phyloP scores from a whole-genome alignment of 2,797 vertebrate genomes.

The Pygocentrus nattereri region DNA sequence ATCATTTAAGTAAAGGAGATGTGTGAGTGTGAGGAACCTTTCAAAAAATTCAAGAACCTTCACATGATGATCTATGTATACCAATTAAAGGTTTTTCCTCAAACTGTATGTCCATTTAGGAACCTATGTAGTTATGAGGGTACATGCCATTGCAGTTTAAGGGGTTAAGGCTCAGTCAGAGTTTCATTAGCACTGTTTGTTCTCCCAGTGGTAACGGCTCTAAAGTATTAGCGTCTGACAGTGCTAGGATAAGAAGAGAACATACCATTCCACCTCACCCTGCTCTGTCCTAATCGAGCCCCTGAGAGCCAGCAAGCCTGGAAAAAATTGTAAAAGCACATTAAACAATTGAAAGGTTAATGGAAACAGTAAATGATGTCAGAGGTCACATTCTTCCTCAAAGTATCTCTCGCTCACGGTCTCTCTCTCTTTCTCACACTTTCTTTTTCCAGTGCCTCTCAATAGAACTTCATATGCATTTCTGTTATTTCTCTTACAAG shows the following conservation, averaged over 20 bases:
- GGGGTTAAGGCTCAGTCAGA: neutral
- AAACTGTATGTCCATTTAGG: neutral
- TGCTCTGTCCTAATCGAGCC: neutral
- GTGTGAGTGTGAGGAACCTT: neutral
- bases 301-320: slow-evolving; percentile 16
- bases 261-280: neutral
- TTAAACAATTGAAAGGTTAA: slow-evolving; percentile 19
- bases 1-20: neutral
- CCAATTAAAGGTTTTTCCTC: no score
- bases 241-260: neutral
- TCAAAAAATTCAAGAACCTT: neutral
- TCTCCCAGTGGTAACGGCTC: slow-evolving; percentile 3
- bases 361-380: slow-evolving; percentile 14
- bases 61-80: neutral
- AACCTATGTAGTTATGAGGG: neutral
- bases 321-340: neutral
- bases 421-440: slow-evolving; percentile 57
- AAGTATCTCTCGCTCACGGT: no score
- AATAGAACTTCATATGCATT: no score
- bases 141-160: neutral
- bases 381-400: slow-evolving; percentile 4
- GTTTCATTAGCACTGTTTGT: slow-evolving; percentile 17
- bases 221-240: neutral
- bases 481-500: no score
- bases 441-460: no score